Conservation (phyloP, 2,888 invertebrate species). For the Pachliopta kotzebuea region DNA sequence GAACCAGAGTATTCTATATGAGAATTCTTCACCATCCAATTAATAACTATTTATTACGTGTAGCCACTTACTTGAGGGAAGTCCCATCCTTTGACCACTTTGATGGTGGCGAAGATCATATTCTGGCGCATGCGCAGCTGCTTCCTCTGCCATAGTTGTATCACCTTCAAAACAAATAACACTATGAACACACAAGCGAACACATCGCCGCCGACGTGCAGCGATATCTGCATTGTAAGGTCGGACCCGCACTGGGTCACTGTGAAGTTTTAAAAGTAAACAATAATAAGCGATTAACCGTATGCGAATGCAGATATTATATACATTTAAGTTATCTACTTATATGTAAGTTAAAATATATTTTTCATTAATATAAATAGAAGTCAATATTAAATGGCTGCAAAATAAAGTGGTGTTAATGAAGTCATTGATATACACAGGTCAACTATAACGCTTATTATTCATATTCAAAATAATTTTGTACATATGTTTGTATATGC, state of each 20-base stretch:
- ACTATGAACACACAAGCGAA: conserved; percentile 31
- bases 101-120: conserved; percentile 99
- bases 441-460: too few relatives aligned
- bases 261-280: conserved; percentile 18
- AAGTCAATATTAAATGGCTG: conserved; percentile 2
- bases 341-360: neutral
- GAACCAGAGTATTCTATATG: too few relatives aligned
- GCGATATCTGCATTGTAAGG: conserved; percentile 29
- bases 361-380: conserved; percentile 11
- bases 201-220: conserved; percentile 27
- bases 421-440: too few relatives aligned
- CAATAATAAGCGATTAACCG: conserved; percentile 14
- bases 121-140: conserved; percentile 96
- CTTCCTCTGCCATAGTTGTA: conserved; percentile 97
- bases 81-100: conserved; percentile 94
- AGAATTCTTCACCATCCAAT: too few relatives aligned
- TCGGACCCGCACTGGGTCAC: conserved; percentile 5
- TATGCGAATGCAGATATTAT: conserved; percentile 8
- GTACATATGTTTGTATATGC: too few relatives aligned
- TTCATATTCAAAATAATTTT: neutral
- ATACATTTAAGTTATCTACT: conserved; percentile 1
- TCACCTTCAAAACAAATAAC: conserved; percentile 69
- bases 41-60: too few relatives aligned
- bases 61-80: conserved; percentile 87
- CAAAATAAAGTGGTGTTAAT: neutral